These are phyloP conservation scores for Nomada fucata DNA, from an alignment of 2,888 invertebrate genomes.

Conservation along the genomic window DNA sequence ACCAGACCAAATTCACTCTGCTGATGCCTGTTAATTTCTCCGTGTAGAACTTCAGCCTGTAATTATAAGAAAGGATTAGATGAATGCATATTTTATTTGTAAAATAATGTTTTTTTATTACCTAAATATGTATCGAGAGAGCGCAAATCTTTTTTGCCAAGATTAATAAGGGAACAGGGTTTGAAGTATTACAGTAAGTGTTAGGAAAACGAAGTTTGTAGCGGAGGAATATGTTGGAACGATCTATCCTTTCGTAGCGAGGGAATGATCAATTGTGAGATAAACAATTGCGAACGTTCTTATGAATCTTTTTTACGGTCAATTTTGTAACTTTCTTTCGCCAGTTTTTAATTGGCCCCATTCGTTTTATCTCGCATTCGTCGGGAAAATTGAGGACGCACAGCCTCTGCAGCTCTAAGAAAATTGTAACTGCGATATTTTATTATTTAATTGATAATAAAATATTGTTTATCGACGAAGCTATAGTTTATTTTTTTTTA, in stretches of 20 bases:
- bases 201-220: not conserved
- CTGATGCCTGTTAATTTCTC: conserved; percentile 82
- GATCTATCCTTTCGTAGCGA: not conserved
- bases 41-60: conserved; percentile 55
- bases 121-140: not conserved
- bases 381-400: not conserved
- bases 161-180: conserved; percentile 10
- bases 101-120: not conserved
- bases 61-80: not conserved
- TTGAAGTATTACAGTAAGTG: not conserved
- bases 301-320: too few relatives aligned
- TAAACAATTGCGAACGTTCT: not conserved
- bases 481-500: not conserved
- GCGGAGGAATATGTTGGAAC: not conserved
- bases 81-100: not conserved
- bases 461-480: not conserved
- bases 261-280: conserved; percentile 4
- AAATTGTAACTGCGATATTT: not conserved
- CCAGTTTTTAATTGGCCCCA: not conserved
- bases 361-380: not conserved
- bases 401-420: not conserved
- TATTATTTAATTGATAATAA: not conserved
- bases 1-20: conserved; percentile 80
- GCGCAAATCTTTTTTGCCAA: not conserved
- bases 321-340: too few relatives aligned